Evolutionary conservation across 2,888 invertebrate genomes (phyloP), one percentile per base, ranked within the genome.

Genomic region (Hedychridium roseum): DNA sequence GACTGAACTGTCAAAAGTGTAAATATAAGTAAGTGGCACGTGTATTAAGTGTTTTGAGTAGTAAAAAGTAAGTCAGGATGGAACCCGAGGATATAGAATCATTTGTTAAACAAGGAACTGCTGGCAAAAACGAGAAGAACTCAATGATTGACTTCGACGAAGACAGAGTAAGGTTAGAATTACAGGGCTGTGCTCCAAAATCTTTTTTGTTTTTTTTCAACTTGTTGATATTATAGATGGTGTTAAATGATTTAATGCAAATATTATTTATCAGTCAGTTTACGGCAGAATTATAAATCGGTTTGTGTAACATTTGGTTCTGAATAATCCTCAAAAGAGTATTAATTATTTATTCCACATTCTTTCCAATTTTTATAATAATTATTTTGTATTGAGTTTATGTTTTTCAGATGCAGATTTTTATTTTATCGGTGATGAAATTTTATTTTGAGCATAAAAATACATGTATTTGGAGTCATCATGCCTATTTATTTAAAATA

Each of bases 161-260:
- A 58, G 74, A 74, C 57, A 71, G 71, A 68, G 74, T 74, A 72
- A 74, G 74, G 70, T 73, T 71, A 68, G 68, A 70, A 48, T 65
- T 53, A 39, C 20, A 48, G 23, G 48, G 46, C 42, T 53, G 36
- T 36, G 43, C 15, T 37, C 5, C n/a, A 32, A 11, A 21, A 20
- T 32, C 12, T 21, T 12, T 16, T 23, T 15, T 35, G 18, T 45
- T 20, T 1, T 27, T n/a, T n/a, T 35, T 9, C 16, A 39, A 21
- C 11, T 12, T 18, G 9, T 16, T 35, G 17, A 2, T 21, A n/a
- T 42, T 2, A 28, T n/a, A n/a, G 15, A 39, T 2, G 21, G 18
- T 3, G 14, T 15, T 14, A 31, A 18, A 12, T 14, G 21, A 5
- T n/a, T 3, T 15, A 21, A 7, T 17, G 9, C 11, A 20, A 12